Evolutionary conservation across 2,797 vertebrate genomes (phyloP).

Genomic region (Hydrophis major): DNA sequence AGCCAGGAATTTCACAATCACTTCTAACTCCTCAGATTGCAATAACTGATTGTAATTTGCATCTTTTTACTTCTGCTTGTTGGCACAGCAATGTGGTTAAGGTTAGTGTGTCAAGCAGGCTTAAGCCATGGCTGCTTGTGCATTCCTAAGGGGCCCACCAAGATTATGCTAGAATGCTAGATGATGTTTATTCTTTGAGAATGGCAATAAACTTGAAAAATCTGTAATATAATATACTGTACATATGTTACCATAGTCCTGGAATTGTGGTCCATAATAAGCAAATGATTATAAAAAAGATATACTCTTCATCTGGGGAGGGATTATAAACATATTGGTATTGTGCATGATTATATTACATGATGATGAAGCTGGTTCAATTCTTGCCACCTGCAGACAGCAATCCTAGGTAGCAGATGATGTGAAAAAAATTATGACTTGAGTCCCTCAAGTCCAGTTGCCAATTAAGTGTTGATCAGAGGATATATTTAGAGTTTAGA

Average conservation of each 20-base stretch:
- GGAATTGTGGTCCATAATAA: not conserved
- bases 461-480: not conserved
- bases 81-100: conserved; percentile 51
- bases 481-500: not conserved
- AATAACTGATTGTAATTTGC: conserved; percentile 40
- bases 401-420: too few species aligned
- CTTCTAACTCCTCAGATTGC: conserved; percentile 52
- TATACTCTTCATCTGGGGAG: too few species aligned
- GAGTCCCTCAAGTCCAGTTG: not conserved
- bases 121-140: conserved; percentile 56
- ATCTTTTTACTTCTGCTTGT: conserved; percentile 55
- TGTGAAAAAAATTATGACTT: not conserved
- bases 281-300: not conserved
- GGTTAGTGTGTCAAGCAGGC: conserved; percentile 55
- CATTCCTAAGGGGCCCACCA: not conserved
- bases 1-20: conserved; percentile 64
- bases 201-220: not conserved
- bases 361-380: not conserved
- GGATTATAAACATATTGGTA: not conserved
- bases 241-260: not conserved
- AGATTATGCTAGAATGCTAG: not conserved
- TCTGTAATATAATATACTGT: not conserved
- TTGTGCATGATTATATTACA: not conserved
- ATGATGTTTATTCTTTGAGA: not conserved
- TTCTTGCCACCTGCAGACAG: not conserved